Percentiles rank a stretch among this genome's conserved stretches.
These are phyloP conservation scores for Rhadina sibilatrix DNA, from an alignment of 2,113 vertebrate genomes.

Conservation along the genomic window DNA sequence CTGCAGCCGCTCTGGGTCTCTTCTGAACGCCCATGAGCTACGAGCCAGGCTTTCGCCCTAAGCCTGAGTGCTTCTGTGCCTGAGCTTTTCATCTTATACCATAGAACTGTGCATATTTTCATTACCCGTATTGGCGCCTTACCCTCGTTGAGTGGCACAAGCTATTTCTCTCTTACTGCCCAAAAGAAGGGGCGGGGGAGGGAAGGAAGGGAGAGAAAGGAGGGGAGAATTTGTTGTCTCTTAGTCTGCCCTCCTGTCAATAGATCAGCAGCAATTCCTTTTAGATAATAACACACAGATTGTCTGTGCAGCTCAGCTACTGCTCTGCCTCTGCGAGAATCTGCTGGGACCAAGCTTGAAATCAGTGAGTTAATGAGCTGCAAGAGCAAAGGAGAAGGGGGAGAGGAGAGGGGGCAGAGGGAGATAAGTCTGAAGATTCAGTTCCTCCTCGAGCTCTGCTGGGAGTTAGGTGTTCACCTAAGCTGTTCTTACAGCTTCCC, in stretches of 20 bases:
- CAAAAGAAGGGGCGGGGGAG: not conserved
- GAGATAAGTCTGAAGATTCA: not conserved
- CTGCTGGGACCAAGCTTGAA: conserved; percentile 35
- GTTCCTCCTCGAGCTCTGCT: not conserved
- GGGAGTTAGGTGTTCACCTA: not conserved
- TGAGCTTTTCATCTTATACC: not conserved
- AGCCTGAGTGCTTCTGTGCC: not conserved
- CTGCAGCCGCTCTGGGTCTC: not conserved
- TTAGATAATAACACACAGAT: conserved; percentile 17
- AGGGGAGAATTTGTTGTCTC: not conserved
- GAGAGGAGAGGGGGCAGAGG: not conserved
- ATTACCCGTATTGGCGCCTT: not conserved
- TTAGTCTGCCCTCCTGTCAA: conserved; percentile 42
- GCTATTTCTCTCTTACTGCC: not conserved
- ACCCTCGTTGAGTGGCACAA: not conserved
- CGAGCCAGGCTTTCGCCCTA: not conserved
- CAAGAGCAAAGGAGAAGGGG: not conserved
- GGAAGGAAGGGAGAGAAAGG: not conserved
- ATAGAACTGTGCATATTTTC: not conserved
- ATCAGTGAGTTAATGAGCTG: conserved; percentile 54
- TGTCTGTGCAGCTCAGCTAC: conserved; percentile 5
- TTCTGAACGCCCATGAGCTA: not conserved
- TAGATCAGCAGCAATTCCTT: conserved; percentile 11
- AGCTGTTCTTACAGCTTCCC: not conserved
- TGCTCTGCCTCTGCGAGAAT: conserved; percentile 29